Evolutionary conservation across 1,140 invertebrate species (phyloP).

Genomic region (Drosophila nannoptera): DNA sequence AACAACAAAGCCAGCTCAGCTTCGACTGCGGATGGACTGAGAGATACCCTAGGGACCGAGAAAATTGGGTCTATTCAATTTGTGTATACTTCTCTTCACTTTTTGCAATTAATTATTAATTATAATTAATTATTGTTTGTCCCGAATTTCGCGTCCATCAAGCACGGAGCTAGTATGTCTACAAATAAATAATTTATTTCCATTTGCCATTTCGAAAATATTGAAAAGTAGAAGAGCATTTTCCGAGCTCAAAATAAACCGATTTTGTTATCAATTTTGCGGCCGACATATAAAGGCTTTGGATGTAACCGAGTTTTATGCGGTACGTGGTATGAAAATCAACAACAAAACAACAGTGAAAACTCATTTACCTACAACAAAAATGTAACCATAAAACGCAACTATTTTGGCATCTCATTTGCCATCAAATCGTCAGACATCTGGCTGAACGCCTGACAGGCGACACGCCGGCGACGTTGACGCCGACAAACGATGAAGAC

Average conservation of each 20-base stretch:
- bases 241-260: too few species aligned
- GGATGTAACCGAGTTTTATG: too few species aligned
- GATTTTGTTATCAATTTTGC: too few species aligned
- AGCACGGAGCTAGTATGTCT: too few species aligned
- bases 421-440: slow-evolving; percentile 44
- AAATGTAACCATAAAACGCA: slow-evolving; percentile 69
- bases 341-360: slow-evolving; percentile 42
- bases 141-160: too few species aligned
- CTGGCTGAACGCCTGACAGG: slow-evolving; percentile 46
- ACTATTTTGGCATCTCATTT: slow-evolving; percentile 75
- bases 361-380: slow-evolving; percentile 71
- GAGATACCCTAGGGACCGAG: background rate
- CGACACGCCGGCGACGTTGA: slow-evolving; percentile 57
- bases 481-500: slow-evolving; percentile 13
- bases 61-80: too few species aligned
- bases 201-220: too few species aligned
- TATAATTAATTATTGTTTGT: too few species aligned
- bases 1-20: slow-evolving; percentile 8
- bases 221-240: too few species aligned
- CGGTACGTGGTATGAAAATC: background rate
- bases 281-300: too few species aligned
- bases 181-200: too few species aligned
- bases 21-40: background rate
- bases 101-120: too few species aligned
- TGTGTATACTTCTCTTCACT: background rate